Evolutionary conservation across 2,888 invertebrate genomes (phyloP).

Genomic region (Tenthredo notha): DNA sequence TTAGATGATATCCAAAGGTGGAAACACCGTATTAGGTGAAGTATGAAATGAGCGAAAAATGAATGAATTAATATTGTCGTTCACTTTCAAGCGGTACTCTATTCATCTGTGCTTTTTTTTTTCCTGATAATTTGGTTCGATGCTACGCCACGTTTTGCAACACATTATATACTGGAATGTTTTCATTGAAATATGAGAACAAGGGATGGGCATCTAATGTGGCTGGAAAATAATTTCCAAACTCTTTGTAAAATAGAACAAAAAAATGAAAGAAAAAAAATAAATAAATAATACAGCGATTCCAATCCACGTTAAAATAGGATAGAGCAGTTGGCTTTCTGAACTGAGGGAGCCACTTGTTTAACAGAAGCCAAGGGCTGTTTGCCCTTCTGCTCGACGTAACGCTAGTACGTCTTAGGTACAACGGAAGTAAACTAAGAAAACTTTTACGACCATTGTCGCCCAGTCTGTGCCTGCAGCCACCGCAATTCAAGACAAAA

Average conservation of each 20-base stretch:
- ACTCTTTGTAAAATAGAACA: neutral
- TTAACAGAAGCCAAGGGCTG: conserved; percentile 35
- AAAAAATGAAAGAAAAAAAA: neutral
- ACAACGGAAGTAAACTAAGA: conserved; percentile 16
- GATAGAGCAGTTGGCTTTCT: neutral
- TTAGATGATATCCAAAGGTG: no score
- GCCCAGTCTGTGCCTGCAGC: conserved; percentile 1
- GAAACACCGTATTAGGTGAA: no score
- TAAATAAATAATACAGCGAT: neutral
- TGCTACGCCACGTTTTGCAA: no score
- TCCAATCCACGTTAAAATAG: conserved; percentile 13
- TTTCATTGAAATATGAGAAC: neutral
- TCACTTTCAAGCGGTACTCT: neutral
- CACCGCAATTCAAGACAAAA: conserved; percentile 13
- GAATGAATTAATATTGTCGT: neutral
- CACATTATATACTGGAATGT: neutral
- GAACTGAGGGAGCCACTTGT: conserved; percentile 12
- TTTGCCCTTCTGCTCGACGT: conserved; percentile 34
- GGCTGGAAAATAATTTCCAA: neutral
- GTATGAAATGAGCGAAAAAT: no score
- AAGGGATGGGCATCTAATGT: neutral
- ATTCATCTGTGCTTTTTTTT: neutral
- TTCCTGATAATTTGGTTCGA: neutral
- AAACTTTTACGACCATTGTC: conserved; percentile 35
- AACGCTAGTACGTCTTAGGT: conserved; percentile 29